phyloP scores from a whole-genome alignment of 2,113 vertebrate species.

The Raja brachyura region DNA sequence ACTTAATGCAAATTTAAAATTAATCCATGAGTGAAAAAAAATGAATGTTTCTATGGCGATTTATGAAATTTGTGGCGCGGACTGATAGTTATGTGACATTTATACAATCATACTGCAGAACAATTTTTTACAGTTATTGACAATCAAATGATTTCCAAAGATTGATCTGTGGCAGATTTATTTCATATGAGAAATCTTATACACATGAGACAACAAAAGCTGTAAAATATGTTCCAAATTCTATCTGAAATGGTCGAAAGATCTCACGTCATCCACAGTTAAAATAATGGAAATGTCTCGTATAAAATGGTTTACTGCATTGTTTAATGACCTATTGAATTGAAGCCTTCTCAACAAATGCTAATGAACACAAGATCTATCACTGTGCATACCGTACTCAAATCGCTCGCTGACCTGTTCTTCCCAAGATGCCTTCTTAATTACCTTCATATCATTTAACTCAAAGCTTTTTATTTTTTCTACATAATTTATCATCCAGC shows the following conservation, averaged over 20 bases:
- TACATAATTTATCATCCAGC: not conserved
- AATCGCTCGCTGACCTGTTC: not conserved
- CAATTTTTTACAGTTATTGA: not conserved
- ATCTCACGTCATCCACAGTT: not conserved
- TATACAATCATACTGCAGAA: not conserved
- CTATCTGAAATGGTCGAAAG: not conserved
- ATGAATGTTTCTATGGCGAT: not conserved
- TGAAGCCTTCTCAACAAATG: not conserved
- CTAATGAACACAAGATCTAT: not conserved
- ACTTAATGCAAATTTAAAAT: not conserved
- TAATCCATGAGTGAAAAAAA: not conserved
- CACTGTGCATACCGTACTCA: not conserved
- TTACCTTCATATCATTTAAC: not conserved
- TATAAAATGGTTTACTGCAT: not conserved
- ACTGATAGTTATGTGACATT: not conserved
- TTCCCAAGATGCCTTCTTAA: not conserved
- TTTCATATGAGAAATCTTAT: not conserved
- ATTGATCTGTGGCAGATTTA: not conserved
- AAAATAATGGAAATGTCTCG: not conserved
- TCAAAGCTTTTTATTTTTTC: not conserved
- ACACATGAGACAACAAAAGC: not conserved
- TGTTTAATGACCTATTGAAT: not conserved
- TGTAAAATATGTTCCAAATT: not conserved
- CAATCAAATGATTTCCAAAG: not conserved
- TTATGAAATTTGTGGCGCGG: not conserved